Evolutionary conservation across 92 coral and sea anemone species (phyloP), one percentile per base, ranked within the genome.

Genomic region (Galaxea fascicularis): DNA sequence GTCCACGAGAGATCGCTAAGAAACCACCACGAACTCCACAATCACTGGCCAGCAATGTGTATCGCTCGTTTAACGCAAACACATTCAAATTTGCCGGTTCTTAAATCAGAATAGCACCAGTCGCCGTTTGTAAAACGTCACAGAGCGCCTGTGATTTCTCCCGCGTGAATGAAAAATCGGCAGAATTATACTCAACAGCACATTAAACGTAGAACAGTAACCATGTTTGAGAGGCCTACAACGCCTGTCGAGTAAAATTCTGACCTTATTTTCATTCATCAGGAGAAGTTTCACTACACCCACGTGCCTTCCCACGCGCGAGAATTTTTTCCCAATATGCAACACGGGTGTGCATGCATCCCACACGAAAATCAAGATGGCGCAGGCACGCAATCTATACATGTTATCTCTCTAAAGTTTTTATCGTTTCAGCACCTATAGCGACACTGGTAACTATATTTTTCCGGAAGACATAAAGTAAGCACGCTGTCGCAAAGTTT

Each of bases 1-100:
- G 16, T 41, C 1, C 71, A 21, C 53, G 58, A 57, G 27, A 52
- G 67, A 70, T 80, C 77, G 49, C 26, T 58, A 69, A 30, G 18
- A 82, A 70, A 80, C 77, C 77, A 68, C 69, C 56, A 80, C 65
- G 56, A 69, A 69, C 77, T 27, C 1, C n/a, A 22, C 13, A 58
- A 54, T 35, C 45, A 79, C 28, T 27, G 63, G 26, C 24, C 54
- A 21, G 64, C 26, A 70, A 35, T 13, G 25, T 7, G 24, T 28
- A 12, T 70, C 71, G 44, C 62, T 26, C 35, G 65, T 41, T 26
- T 24, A 49, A 39, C 51, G 30, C 64, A 80, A 85, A 79, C 12
- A 22, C 59, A 77, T 90, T 90, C 83, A 82, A 90, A 90, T 90
- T 90, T 86, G 89, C 93, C 93, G 93, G 93, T 74, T 27, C 51